Evolutionary conservation across 2,113 vertebrate species (phyloP).

Genomic region (Odobenus rosmarus): DNA sequence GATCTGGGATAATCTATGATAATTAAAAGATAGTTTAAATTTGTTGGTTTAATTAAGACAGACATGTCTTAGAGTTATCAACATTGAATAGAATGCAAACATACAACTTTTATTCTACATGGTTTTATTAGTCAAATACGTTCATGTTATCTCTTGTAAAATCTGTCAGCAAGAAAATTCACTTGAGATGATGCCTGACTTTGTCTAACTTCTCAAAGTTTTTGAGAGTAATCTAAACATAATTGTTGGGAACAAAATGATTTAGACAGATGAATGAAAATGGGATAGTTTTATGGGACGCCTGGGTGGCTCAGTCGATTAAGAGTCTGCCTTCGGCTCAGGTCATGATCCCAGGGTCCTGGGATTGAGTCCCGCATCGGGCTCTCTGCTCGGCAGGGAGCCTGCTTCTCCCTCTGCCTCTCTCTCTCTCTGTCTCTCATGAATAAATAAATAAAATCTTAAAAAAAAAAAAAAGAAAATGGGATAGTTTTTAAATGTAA

Average conservation of each 20-base stretch:
- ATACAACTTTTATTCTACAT: not conserved
- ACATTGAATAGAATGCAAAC: not conserved
- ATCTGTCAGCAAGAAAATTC: not conserved
- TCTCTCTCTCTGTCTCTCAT: too few relatives aligned
- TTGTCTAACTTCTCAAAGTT: not conserved
- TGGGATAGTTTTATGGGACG: not conserved
- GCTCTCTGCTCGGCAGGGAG: too few relatives aligned
- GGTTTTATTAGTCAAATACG: not conserved
- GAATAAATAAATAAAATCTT: too few relatives aligned
- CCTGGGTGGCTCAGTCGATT: too few relatives aligned
- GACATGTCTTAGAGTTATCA: not conserved
- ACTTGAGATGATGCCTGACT: not conserved
- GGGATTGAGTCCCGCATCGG: too few relatives aligned
- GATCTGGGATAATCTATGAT: not conserved
- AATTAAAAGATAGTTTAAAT: not conserved
- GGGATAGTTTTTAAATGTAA: not conserved
- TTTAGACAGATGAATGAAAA: not conserved
- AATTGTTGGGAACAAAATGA: not conserved
- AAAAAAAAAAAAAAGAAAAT: not conserved
- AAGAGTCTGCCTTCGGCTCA: too few relatives aligned
- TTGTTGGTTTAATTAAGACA: not conserved
- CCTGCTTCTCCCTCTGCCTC: too few relatives aligned
- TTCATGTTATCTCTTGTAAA: not conserved
- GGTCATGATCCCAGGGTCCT: too few relatives aligned
- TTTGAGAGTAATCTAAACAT: not conserved